Conservation (phyloP, 2,888 invertebrate species). For the Clusia tigrina region DNA sequence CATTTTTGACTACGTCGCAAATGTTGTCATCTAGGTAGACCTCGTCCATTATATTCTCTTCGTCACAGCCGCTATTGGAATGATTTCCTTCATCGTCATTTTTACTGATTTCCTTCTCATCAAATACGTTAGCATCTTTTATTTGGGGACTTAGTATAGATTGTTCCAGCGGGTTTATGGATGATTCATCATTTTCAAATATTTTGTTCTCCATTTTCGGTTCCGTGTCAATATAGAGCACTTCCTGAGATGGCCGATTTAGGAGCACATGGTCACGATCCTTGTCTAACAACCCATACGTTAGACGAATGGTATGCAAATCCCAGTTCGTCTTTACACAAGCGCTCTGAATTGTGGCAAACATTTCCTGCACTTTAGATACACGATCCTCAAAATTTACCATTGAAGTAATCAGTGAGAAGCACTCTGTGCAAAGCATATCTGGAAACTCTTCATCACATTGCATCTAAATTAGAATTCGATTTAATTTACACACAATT, state of each 20-base stretch:
- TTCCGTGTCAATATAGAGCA: slow-evolving; percentile 45
- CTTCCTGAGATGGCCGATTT: slow-evolving; percentile 35
- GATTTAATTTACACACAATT: too few species aligned
- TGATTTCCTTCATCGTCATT: slow-evolving; percentile 23
- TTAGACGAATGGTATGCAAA: slow-evolving; percentile 38
- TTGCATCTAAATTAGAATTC: too few species aligned
- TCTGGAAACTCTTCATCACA: too few species aligned
- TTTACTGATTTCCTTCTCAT: too few species aligned
- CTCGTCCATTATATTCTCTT: neutral
- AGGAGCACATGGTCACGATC: slow-evolving; percentile 33
- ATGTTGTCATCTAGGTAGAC: too few species aligned
- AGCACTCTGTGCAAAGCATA: too few species aligned
- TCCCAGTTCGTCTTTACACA: slow-evolving; percentile 19
- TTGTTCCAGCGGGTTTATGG: slow-evolving; percentile 23
- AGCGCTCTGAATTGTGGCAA: slow-evolving; percentile 36
- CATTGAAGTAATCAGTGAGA: too few species aligned
- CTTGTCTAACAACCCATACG: slow-evolving; percentile 44
- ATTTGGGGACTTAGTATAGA: slow-evolving; percentile 26
- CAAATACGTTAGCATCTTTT: slow-evolving; percentile 32
- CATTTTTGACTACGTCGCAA: too few species aligned
- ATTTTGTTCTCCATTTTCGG: slow-evolving; percentile 32
- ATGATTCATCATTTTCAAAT: too few species aligned
- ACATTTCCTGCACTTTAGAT: too few species aligned
- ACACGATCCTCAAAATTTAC: too few species aligned
- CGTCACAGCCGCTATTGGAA: slow-evolving; percentile 23